A percentile compares a stretch with the other conserved stretches of the same genome.
Evolutionary conservation across 2,888 invertebrate species (phyloP).

Genomic region (Cantharis lateralis): DNA sequence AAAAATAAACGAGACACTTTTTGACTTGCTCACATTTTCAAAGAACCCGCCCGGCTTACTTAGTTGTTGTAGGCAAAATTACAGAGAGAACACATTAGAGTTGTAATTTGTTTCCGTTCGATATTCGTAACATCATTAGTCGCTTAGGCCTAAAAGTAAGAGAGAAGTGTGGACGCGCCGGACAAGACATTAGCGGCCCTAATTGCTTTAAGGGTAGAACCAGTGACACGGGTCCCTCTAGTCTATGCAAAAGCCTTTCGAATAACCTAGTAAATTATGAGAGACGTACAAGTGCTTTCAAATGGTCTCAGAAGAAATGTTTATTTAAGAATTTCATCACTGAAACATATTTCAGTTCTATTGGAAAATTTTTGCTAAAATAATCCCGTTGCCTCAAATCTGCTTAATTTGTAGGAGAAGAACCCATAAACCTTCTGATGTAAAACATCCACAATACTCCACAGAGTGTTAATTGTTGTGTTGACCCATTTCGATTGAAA

Average conservation of each 20-base stretch:
- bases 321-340: slow-evolving; percentile 18
- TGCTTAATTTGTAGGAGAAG: too few relatives aligned
- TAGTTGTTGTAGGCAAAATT: slow-evolving; percentile 36
- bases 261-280: slow-evolving; percentile 32
- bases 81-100: slow-evolving; percentile 50
- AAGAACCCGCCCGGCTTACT: slow-evolving; percentile 10
- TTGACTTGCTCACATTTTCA: slow-evolving; percentile 44
- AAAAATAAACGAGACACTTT: slow-evolving; percentile 43
- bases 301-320: slow-evolving; percentile 26
- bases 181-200: slow-evolving; percentile 56
- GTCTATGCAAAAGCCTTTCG: slow-evolving; percentile 30
- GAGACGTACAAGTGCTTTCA: slow-evolving; percentile 30
- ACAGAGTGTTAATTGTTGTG: too few relatives aligned
- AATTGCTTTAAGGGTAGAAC: slow-evolving; percentile 49
- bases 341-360: not conserved
- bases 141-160: slow-evolving; percentile 49
- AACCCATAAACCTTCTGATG: too few relatives aligned
- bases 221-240: slow-evolving; percentile 32
- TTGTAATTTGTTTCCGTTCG: slow-evolving; percentile 52
- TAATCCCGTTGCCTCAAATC: too few relatives aligned
- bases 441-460: too few relatives aligned
- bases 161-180: slow-evolving; percentile 50
- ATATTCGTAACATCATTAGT: slow-evolving; percentile 54
- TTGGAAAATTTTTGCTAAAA: not conserved
- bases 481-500: too few relatives aligned